Percentiles rank a stretch among this genome's conserved stretches.
phyloP scores from a whole-genome alignment of 2,797 vertebrate species.

The Phoeniculus purpureus region DNA sequence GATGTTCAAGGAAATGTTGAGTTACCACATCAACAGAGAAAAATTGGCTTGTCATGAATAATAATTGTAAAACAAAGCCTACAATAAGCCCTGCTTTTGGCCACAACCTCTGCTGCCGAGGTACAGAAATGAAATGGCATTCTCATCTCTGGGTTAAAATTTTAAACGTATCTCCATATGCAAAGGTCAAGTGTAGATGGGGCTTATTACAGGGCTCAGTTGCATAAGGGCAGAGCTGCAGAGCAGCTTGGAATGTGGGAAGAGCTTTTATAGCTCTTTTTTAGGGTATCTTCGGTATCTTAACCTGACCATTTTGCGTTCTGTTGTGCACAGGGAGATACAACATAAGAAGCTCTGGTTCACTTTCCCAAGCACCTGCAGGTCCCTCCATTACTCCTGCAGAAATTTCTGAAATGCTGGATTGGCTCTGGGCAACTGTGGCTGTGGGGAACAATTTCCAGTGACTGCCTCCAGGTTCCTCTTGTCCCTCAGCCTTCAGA shows the following conservation, averaged over 20 bases:
- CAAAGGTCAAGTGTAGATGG: not conserved
- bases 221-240: not conserved
- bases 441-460: not conserved
- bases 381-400: not conserved
- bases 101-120: not conserved
- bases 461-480: not conserved
- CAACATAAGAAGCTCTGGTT: not conserved
- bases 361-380: rapidly evolving
- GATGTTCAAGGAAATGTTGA: constrained; percentile 22
- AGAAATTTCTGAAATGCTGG: not conserved
- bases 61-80: constrained; percentile 49
- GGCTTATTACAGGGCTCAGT: not conserved
- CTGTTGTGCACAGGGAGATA: not conserved
- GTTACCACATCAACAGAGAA: constrained; percentile 40
- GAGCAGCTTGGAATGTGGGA: too few species aligned
- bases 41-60: constrained; percentile 41
- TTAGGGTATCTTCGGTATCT: not conserved
- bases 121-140: not conserved
- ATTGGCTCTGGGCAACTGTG: not conserved
- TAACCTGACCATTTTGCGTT: not conserved
- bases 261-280: not conserved
- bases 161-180: not conserved
- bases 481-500: not conserved
- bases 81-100: constrained; percentile 25
- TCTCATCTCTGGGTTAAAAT: not conserved